Evolutionary conservation across 2,113 vertebrate genomes (phyloP).

Genomic region (Uria lomvia): DNA sequence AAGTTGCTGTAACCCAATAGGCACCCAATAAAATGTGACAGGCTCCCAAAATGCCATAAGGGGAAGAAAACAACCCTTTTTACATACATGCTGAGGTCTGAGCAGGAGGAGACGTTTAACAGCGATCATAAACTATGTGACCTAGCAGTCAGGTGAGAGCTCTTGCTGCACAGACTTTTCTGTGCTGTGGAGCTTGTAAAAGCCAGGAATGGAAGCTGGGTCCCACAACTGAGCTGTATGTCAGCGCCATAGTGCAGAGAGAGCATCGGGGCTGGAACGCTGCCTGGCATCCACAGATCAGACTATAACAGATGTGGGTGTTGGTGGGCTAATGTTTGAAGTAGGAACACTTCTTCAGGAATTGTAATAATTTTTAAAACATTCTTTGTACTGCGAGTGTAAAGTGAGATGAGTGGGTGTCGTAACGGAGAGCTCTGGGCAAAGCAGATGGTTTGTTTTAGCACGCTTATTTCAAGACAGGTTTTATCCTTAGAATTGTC

Average conservation of each 20-base stretch:
- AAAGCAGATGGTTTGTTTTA: neutral
- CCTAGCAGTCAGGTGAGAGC: neutral
- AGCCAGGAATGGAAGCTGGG: neutral
- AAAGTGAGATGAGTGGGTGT: neutral
- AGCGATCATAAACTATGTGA: neutral
- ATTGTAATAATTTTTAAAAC: neutral
- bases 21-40: neutral
- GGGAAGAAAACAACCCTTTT: neutral
- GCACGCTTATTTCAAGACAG: neutral
- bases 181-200: neutral
- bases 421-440: neutral
- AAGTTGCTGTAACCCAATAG: neutral
- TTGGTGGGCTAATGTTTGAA: neutral
- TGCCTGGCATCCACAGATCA: neutral
- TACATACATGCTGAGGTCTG: neutral
- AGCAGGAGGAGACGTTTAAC: neutral
- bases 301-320: neutral
- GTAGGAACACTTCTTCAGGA: neutral
- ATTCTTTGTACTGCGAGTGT: neutral
- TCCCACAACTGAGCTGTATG: neutral
- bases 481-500: neutral
- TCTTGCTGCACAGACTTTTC: neutral
- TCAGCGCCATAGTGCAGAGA: neutral
- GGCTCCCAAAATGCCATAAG: neutral
- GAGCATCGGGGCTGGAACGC: rapidly evolving